Conservation (phyloP, 2,113 vertebrate genomes). For the Cynoglossus semilaevis region DNA sequence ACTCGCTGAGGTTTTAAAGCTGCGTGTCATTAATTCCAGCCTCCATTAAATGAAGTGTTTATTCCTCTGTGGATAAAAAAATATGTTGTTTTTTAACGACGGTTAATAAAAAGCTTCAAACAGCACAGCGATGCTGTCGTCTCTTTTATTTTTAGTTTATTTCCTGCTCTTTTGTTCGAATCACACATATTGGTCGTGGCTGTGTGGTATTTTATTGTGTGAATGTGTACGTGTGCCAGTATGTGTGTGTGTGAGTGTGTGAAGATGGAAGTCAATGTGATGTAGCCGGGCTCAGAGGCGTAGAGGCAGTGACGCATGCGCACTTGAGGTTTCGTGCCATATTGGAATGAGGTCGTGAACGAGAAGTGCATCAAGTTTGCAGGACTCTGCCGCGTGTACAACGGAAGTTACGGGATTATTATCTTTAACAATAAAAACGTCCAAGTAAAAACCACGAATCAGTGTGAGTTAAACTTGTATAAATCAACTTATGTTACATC, state of each 20-base stretch:
- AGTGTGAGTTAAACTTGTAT: too few relatives aligned
- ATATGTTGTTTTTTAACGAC: too few relatives aligned
- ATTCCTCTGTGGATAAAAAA: slow-evolving; percentile 45
- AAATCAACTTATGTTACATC: too few relatives aligned
- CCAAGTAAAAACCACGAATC: background rate
- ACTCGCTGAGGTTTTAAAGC: slow-evolving; percentile 41
- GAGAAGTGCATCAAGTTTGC: slow-evolving; percentile 61
- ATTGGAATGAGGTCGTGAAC: slow-evolving; percentile 92
- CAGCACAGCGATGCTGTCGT: background rate
- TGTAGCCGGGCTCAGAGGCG: slow-evolving; percentile 72
- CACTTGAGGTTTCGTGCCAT: slow-evolving; percentile 86
- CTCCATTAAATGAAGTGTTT: slow-evolving; percentile 58
- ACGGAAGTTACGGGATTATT: slow-evolving; percentile 29
- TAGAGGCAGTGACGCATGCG: slow-evolving; percentile 81
- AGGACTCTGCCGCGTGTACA: rapidly evolving
- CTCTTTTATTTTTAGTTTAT: background rate
- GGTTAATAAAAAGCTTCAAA: too few relatives aligned
- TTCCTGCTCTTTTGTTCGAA: background rate
- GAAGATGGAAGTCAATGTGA: slow-evolving; percentile 72
- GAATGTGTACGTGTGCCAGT: slow-evolving; percentile 25
- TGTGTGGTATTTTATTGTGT: slow-evolving; percentile 60
- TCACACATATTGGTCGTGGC: slow-evolving; percentile 21
- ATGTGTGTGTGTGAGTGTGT: slow-evolving; percentile 39
- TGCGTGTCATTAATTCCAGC: slow-evolving; percentile 47
- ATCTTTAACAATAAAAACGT: slow-evolving; percentile 1